Conservation (phyloP, 2,113 vertebrate genomes). For the Rattus norvegicus region DNA sequence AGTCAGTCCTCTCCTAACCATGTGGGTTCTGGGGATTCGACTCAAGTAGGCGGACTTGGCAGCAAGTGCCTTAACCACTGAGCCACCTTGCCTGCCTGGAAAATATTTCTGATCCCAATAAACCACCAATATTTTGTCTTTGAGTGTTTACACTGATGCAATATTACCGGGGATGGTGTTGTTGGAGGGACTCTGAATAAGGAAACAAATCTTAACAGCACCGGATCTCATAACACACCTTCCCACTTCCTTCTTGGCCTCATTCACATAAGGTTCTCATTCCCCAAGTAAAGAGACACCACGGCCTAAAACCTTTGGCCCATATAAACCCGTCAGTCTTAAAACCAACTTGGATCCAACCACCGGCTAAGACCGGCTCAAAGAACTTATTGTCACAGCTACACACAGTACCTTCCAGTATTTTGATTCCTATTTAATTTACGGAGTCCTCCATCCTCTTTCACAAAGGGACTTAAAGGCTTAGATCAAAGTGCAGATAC, state of each 20-base stretch:
- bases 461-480: background rate
- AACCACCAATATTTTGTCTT: background rate
- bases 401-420: background rate
- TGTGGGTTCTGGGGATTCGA: too few species aligned
- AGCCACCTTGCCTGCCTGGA: background rate
- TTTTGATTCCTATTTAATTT: background rate
- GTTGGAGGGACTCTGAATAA: background rate
- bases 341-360: constrained; percentile 21
- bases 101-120: background rate
- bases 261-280: constrained; percentile 12
- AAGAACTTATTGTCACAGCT: background rate
- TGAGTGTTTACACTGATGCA: background rate
- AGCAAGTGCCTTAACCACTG: background rate
- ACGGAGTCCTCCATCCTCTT: background rate
- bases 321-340: constrained; percentile 4
- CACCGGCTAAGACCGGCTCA: background rate
- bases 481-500: constrained; percentile 1
- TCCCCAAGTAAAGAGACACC: constrained; percentile 42
- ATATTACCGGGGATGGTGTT: background rate
- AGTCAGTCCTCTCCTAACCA: background rate
- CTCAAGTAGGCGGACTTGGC: background rate
- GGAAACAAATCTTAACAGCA: background rate
- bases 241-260: background rate
- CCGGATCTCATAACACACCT: background rate
- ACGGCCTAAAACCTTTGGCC: constrained; percentile 14